A percentile compares a stretch with the other conserved stretches of the same genome.
phyloP scores from a whole-genome alignment of 2,113 vertebrate genomes.

The Phalacrocorax brasilianus region DNA sequence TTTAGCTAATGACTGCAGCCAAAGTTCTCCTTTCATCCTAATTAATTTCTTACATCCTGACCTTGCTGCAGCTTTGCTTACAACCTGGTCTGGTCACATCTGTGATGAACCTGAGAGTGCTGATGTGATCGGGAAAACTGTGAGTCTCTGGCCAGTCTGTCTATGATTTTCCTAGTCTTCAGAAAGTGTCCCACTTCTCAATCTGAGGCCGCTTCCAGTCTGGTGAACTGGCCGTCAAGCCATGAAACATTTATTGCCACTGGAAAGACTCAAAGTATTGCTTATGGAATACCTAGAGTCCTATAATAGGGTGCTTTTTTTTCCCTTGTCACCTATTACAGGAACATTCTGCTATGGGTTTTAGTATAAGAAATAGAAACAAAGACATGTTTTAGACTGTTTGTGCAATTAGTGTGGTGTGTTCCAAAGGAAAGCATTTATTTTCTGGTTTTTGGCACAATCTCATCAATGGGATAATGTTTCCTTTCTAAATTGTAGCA shows the following conservation, averaged over 20 bases:
- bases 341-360: not conserved
- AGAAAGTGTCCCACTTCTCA: not conserved
- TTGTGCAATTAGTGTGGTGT: not conserved
- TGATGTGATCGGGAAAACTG: not conserved
- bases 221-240: not conserved
- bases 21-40: not conserved
- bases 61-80: not conserved
- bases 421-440: not conserved
- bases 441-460: not conserved
- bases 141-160: not conserved
- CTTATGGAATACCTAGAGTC: not conserved
- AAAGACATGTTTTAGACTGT: not conserved
- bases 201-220: not conserved
- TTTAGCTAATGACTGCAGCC: not conserved
- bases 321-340: not conserved
- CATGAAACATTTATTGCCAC: not conserved
- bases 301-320: rapidly evolving
- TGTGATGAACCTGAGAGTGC: not conserved
- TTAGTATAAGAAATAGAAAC: not conserved
- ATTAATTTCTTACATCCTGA: not conserved
- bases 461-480: not conserved
- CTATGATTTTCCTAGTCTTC: not conserved
- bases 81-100: not conserved
- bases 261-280: not conserved
- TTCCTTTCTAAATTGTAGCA: not conserved